These are phyloP conservation scores for Tapirus indicus DNA, from an alignment of 2,797 vertebrate species.

Conservation along the genomic window DNA sequence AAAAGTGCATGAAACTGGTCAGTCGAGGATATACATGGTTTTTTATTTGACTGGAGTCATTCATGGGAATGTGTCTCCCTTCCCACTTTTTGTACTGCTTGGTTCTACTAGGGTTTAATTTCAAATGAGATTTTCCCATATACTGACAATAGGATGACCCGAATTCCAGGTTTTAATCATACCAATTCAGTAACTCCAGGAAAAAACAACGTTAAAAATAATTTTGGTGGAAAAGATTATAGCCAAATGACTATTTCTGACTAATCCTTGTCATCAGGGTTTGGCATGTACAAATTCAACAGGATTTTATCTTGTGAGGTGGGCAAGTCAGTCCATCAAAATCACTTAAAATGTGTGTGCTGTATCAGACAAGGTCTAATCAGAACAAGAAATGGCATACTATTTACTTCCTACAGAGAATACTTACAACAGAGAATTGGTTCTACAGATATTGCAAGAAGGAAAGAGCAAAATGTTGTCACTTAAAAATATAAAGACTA, in stretches of 20 bases:
- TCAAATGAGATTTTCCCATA: not conserved
- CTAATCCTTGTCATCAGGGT: not conserved
- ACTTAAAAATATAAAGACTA: not conserved
- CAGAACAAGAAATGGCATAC: not conserved
- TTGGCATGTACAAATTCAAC: not conserved
- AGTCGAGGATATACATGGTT: not conserved
- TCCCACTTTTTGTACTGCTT: not conserved
- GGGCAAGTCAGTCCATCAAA: not conserved
- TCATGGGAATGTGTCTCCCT: not conserved
- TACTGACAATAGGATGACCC: not conserved
- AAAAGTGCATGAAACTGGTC: not conserved
- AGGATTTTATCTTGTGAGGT: not conserved
- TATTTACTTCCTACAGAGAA: not conserved
- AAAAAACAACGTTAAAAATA: not conserved
- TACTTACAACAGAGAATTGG: not conserved
- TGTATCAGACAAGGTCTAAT: not conserved
- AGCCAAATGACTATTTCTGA: not conserved
- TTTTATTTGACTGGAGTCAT: not conserved
- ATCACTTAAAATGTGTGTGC: not conserved
- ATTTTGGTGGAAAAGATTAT: not conserved
- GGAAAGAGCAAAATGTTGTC: not conserved
- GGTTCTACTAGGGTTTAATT: not conserved
- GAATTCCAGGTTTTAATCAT: too few relatives aligned
- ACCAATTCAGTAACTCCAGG: too few relatives aligned
- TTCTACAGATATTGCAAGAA: not conserved